Base-by-base conservation (phyloP, 2,888 invertebrate species). In the Lasioglossum zephyrum region DNA sequence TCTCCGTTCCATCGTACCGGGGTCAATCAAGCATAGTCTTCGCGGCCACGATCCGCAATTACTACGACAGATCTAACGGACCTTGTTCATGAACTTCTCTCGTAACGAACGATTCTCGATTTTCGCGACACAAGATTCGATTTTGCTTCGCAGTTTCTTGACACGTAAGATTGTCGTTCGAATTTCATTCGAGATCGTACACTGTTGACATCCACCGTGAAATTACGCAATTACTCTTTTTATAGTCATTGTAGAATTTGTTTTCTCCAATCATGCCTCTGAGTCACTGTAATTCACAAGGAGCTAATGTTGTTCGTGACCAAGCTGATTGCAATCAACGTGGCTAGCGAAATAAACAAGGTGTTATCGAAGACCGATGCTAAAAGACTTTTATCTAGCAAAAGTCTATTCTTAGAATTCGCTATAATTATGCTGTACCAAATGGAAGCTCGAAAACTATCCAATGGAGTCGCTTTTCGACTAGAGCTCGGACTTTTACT, bases 51-150 rank as follows among this genome's bases (percentile, higher is more conserved):
- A 36, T 72, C 26, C 5, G 11, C 31, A 31, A 47, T 80, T 41
- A 26, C 22, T 63, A 39, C 26, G 76, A 72, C 39, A 66, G 36
- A 70, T 63, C 31, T 82, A 78, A 82, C 73, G 73, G 76, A 79
- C 78, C 85, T 81, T 66, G 81, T 36, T 79, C 77, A 13, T 81
- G 81, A 86, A 88, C 74, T 83, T 79, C 44, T 57, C 22, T 41
- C 36, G 44, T 76, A 73, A 74, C 75, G 16, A 47, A 47, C 16
- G 16, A 16, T 77, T 70, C 60, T 26, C 77, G 44, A 57, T 74
- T 26, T 47, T 31, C n/a, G 1, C 16, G 13, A 44, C 47, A 4
- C 13, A 16, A 1, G 16, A 47, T 47, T 47, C 47, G 47, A 47
- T 47, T 16, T 4, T 47, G 47, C 16, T 16, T 1, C 4, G 4